Conservation (phyloP, 2,113 vertebrate genomes). For the Andinoacara biseriatus region DNA sequence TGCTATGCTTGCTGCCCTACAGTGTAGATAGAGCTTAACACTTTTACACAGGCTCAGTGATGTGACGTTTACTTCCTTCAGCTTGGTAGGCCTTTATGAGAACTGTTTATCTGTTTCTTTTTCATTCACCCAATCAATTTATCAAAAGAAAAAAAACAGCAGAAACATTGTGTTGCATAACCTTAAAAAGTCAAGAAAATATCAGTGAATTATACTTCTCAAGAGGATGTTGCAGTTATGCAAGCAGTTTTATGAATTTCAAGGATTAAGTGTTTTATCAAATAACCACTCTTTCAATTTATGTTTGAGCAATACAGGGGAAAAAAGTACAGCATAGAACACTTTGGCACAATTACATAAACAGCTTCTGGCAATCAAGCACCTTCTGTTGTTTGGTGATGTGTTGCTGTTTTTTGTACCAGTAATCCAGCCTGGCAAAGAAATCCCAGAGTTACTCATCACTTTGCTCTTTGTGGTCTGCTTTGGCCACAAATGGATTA, state of each 20-base stretch:
- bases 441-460: conserved; percentile 18
- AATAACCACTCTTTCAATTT: conserved; percentile 21
- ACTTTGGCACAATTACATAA: conserved; percentile 40
- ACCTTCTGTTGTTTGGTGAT: conserved; percentile 4
- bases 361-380: conserved; percentile 18
- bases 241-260: conserved; percentile 40
- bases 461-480: conserved; percentile 9
- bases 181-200: conserved; percentile 25
- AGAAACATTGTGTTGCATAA: conserved; percentile 14
- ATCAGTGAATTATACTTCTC: conserved; percentile 30
- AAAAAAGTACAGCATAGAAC: not conserved
- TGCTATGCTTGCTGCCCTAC: conserved; percentile 26
- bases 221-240: conserved; percentile 26
- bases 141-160: not conserved
- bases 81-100: not conserved
- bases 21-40: conserved; percentile 39
- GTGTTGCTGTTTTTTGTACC: not conserved
- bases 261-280: conserved; percentile 38
- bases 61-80: conserved; percentile 33
- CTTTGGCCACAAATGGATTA: not conserved
- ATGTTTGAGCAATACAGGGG: conserved; percentile 14
- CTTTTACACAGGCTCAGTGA: conserved; percentile 33
- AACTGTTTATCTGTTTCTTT: not conserved
- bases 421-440: conserved; percentile 12
- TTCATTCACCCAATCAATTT: conserved; percentile 14